A percentile compares a stretch with the other conserved stretches of the same genome.
Evolutionary conservation across 92 coral and sea anemone genomes (phyloP).

Genomic region (Porites evermanni): DNA sequence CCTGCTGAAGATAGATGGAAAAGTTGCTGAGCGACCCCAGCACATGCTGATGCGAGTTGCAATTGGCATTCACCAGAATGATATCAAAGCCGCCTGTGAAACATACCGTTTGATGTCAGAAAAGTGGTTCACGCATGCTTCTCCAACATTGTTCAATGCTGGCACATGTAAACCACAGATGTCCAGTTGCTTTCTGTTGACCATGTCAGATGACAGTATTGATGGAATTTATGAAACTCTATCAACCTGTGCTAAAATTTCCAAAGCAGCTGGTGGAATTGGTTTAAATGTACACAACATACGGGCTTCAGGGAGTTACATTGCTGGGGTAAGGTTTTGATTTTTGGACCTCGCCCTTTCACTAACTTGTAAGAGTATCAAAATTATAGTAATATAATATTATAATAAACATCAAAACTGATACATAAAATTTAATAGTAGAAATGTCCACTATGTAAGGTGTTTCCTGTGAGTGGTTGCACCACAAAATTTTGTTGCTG

Average conservation of each 20-base stretch:
- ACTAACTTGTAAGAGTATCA: background rate
- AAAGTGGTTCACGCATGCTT: slow-evolving; percentile 98
- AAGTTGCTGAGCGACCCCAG: slow-evolving; percentile 94
- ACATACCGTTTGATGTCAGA: slow-evolving; percentile 93
- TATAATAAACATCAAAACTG: no score
- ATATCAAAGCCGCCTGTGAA: slow-evolving; percentile 89
- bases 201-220: slow-evolving; percentile 94
- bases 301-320: slow-evolving; percentile 96
- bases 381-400: no score
- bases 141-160: slow-evolving; percentile 94
- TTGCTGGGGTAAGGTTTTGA: slow-evolving; percentile 86
- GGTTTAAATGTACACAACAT: slow-evolving; percentile 91
- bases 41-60: slow-evolving; percentile 98
- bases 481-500: no score
- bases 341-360: background rate
- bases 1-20: slow-evolving; percentile 87
- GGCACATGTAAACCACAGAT: slow-evolving; percentile 95
- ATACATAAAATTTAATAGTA: no score
- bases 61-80: slow-evolving; percentile 93
- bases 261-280: slow-evolving; percentile 97
- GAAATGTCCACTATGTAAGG: no score
- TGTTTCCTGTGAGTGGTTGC: no score
- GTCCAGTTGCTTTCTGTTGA: slow-evolving; percentile 90
- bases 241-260: slow-evolving; percentile 92
- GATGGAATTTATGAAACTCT: slow-evolving; percentile 97